Base-by-base conservation (phyloP, 2,797 vertebrate genomes). In the Eulemur albifrons region DNA sequence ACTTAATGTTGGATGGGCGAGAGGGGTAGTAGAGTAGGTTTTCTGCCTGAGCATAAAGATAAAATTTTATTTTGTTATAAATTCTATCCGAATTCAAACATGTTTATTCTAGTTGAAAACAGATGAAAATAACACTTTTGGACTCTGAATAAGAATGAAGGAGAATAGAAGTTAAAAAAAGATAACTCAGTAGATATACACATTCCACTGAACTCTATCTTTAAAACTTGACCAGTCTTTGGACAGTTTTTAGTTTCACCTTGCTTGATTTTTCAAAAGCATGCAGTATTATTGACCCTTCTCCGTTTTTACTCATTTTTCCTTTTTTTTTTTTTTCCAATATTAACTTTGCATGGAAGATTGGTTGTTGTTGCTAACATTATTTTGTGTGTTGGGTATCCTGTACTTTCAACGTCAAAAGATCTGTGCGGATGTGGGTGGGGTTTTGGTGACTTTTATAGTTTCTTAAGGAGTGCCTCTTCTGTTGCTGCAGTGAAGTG, bases 51-150 rank as follows among this genome's bases (percentile, higher is more conserved):
- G n/a, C 50, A 52, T 7, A 25, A 12, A 79, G 27, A 72, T 21
- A 79, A 21, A 57, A 69, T 75, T 70, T 88, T 90, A 73, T 92
- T 88, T 94, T 94, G 30, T 93, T 20, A 20, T 90, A 59, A 80
- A 85, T 48, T 52, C 35, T 7, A 67, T 72, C 21, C 69, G 35
- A 89, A 69, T 73, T 76, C 63, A 84, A 40, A 54, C 12, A 48
- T n/a, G 52, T n/a, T 61, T 70, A 54, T 70, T 88, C 15, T 79
- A 7, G 21, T 79, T n/a, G 30, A 54, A 94, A 83, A 83, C 35
- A 77, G 43, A 30, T 63, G 32, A 73, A 93, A 86, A 72, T 89
- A 61, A 32, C 17, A 40, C 5, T 77, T 70, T 73, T 20, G 25
- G 65, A 48, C 77, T 84, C 30, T 35, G 40, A 75, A 91, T 25